Conservation (phyloP, 2,797 vertebrate genomes). For the Rousettus madagascariensis region DNA sequence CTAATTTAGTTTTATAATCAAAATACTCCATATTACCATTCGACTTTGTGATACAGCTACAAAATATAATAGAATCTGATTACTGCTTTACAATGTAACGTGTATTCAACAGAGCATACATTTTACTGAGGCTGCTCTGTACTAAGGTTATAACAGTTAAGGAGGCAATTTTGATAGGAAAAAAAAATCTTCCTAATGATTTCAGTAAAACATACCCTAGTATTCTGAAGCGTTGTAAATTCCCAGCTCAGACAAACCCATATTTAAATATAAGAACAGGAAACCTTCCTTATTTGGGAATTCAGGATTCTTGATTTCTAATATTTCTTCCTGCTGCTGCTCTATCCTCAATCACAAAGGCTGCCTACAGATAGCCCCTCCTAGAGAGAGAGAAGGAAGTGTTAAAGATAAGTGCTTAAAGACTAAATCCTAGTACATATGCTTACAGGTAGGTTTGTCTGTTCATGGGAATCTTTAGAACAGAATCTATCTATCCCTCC, state of each 20-base stretch:
- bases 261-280: conserved; percentile 76
- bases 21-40: conserved; percentile 50
- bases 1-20: conserved; percentile 55
- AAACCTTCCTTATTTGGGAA: conserved; percentile 78
- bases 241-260: conserved; percentile 77
- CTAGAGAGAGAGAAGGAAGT: conserved; percentile 78
- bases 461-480: conserved; percentile 26
- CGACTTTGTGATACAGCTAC: conserved; percentile 39
- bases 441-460: conserved; percentile 43
- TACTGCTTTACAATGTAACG: conserved; percentile 45
- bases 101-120: conserved; percentile 39
- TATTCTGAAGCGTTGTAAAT: conserved; percentile 77
- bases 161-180: conserved; percentile 48
- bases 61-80: conserved; percentile 47
- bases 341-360: conserved; percentile 81
- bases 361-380: conserved; percentile 77
- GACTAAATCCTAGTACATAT: conserved; percentile 57
- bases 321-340: conserved; percentile 78
- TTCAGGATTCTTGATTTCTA: conserved; percentile 78
- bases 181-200: conserved; percentile 72
- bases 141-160: conserved; percentile 42
- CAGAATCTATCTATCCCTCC: background rate
- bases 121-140: conserved; percentile 62
- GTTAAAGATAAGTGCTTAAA: conserved; percentile 73
- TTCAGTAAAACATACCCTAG: conserved; percentile 78